A percentile compares a stretch with the other conserved stretches of the same genome.
Evolutionary conservation across 2,113 vertebrate genomes (phyloP).

Genomic region (Hippocampus mohnikei): DNA sequence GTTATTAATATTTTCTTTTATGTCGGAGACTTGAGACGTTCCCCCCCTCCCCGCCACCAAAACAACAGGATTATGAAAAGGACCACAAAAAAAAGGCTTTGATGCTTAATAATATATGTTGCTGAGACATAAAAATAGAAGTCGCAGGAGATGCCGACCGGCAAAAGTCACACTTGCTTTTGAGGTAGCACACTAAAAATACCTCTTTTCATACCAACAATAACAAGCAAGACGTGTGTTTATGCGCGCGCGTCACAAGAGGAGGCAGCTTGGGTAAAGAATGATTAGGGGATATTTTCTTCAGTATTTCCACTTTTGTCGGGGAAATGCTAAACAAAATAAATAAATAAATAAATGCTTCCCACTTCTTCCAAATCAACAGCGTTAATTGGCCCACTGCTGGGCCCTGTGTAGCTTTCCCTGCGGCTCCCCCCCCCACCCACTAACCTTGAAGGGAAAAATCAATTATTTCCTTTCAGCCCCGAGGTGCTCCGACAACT

Average conservation of each 20-base stretch:
- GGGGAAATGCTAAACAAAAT: slow-evolving; percentile 6
- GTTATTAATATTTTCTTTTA: slow-evolving; percentile 58
- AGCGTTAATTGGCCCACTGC: slow-evolving; percentile 41
- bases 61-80: slow-evolving; percentile 58
- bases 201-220: slow-evolving; percentile 35
- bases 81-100: slow-evolving; percentile 54
- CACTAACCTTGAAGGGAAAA: slow-evolving; percentile 41
- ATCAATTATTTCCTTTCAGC: slow-evolving; percentile 48
- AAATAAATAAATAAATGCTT: not conserved
- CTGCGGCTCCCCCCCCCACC: slow-evolving; percentile 9
- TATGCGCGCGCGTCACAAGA: slow-evolving; percentile 15
- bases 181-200: slow-evolving; percentile 61
- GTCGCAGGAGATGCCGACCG: slow-evolving; percentile 53
- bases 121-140: slow-evolving; percentile 62
- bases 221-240: slow-evolving; percentile 14
- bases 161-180: slow-evolving; percentile 54
- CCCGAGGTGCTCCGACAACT: slow-evolving; percentile 30
- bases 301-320: not conserved
- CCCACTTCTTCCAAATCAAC: slow-evolving; percentile 8
- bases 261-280: not conserved
- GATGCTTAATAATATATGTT: slow-evolving; percentile 63
- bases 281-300: not conserved
- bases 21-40: slow-evolving; percentile 32
- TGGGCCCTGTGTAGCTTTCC: slow-evolving; percentile 32
- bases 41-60: slow-evolving; percentile 16